Evolutionary conservation across 2,888 invertebrate genomes (phyloP).

Genomic region (Deilephila porcellus): DNA sequence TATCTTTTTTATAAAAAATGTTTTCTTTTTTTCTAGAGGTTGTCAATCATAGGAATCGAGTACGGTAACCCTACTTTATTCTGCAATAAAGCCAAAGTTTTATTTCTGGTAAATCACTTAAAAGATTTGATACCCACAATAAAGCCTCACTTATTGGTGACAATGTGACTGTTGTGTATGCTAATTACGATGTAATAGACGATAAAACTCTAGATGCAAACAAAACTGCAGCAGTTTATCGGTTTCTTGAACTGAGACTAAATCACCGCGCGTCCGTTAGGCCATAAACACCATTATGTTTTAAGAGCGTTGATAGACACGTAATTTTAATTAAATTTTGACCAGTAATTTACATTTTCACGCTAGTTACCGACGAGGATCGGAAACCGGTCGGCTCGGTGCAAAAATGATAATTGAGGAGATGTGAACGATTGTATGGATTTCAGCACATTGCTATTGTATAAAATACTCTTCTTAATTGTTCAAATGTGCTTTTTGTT

Average conservation of each 20-base stretch:
- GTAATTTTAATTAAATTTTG: conserved; percentile 38
- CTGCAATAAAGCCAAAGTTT: too few species aligned
- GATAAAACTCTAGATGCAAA: conserved; percentile 1
- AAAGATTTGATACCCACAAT: too few species aligned
- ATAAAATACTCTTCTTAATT: conserved; percentile 12
- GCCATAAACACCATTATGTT: conserved; percentile 32
- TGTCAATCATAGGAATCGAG: too few species aligned
- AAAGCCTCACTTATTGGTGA: too few species aligned
- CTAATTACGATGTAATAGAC: too few species aligned
- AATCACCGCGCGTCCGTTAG: conserved; percentile 4
- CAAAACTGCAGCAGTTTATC: conserved; percentile 18
- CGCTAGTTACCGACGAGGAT: conserved; percentile 37
- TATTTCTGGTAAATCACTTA: too few species aligned
- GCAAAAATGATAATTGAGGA: conserved; percentile 30
- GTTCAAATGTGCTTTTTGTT: conserved; percentile 10
- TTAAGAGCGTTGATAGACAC: conserved; percentile 32
- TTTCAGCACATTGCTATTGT: conserved; percentile 24
- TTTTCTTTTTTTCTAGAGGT: too few species aligned
- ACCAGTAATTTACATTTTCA: conserved; percentile 41
- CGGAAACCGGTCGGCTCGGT: conserved; percentile 26
- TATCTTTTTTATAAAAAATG: too few species aligned
- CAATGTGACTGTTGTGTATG: too few species aligned
- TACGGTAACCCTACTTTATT: too few species aligned
- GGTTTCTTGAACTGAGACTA: conserved; percentile 23
- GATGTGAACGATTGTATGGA: conserved; percentile 26